Percentiles rank a stretch among this genome's conserved stretches.
Evolutionary conservation across 2,797 vertebrate species (phyloP).

Genomic region (Sphenodon punctatus): DNA sequence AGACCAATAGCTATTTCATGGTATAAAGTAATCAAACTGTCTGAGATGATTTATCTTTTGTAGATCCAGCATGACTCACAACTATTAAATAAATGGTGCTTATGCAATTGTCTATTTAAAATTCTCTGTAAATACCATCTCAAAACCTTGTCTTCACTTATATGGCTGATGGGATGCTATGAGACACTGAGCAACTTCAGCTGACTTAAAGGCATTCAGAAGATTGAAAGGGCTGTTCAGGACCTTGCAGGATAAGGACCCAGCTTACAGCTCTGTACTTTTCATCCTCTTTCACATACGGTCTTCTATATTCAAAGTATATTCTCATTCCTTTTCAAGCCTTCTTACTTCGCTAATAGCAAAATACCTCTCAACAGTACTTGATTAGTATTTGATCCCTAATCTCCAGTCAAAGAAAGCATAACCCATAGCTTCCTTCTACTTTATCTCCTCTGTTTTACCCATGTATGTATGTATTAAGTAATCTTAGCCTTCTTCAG

Average conservation of each 20-base stretch:
- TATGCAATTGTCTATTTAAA: conserved; percentile 45
- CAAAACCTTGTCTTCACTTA: not conserved
- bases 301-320: not conserved
- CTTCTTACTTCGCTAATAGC: not conserved
- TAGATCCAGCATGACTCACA: conserved; percentile 53
- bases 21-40: conserved; percentile 60
- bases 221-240: too few relatives aligned
- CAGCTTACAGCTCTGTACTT: not conserved
- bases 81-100: conserved; percentile 62
- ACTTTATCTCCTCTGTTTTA: not conserved
- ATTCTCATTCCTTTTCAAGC: not conserved
- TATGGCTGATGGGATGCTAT: not conserved
- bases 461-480: not conserved
- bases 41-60: conserved; percentile 69
- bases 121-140: conserved; percentile 14
- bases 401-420: not conserved
- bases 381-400: not conserved
- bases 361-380: not conserved
- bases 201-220: not conserved
- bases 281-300: not conserved
- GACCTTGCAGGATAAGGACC: not conserved
- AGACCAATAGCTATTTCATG: conserved; percentile 52
- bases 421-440: not conserved
- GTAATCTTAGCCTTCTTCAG: not conserved
- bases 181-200: not conserved